Conservation (phyloP, 2,113 vertebrate genomes). For the Pholis gunnellus region DNA sequence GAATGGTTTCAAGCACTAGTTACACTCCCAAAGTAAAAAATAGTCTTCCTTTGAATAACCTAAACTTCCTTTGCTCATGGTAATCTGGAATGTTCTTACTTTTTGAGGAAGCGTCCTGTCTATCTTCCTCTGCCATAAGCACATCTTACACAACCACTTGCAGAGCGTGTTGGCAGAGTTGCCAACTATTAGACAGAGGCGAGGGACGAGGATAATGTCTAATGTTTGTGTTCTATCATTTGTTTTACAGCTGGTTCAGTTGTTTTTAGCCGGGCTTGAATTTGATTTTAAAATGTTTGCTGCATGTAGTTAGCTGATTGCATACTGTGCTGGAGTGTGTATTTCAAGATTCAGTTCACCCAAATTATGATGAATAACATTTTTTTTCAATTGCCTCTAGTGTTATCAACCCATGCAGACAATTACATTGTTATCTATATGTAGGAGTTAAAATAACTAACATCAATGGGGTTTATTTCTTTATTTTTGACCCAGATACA, state of each 20-base stretch:
- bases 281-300: not conserved
- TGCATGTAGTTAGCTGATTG: not conserved
- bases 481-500: not conserved
- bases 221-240: conserved; percentile 15
- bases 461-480: not conserved
- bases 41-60: conserved; percentile 7
- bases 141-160: conserved; percentile 55
- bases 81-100: conserved; percentile 32
- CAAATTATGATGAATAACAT: not conserved
- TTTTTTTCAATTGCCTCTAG: not conserved
- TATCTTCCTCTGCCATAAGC: conserved; percentile 32
- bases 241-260: conserved; percentile 10
- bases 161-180: conserved; percentile 34
- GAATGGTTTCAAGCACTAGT: conserved; percentile 35
- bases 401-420: not conserved
- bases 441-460: not conserved
- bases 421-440: not conserved
- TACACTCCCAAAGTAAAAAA: conserved; percentile 5
- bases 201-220: conserved; percentile 2
- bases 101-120: conserved; percentile 47
- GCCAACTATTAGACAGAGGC: conserved; percentile 29
- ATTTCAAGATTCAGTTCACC: not conserved
- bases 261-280: not conserved
- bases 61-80: not conserved
- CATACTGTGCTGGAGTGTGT: not conserved